Base-by-base conservation (phyloP, 2,888 invertebrate genomes). In the Pilophorus perplexus region DNA sequence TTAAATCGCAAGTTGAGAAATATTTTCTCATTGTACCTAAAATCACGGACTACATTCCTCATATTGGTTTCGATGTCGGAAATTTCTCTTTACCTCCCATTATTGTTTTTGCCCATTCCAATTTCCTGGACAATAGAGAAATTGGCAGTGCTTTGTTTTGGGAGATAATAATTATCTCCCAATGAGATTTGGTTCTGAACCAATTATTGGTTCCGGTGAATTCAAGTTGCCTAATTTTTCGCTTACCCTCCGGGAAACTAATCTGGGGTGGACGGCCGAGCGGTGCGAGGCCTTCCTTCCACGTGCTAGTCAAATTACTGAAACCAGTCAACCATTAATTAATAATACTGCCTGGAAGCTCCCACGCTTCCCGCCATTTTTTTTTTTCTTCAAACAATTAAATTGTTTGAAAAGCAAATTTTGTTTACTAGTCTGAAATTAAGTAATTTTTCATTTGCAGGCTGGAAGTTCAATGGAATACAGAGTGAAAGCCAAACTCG, bases 101-200 rank as follows among this genome's bases (percentile, higher is more conserved):
- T 16, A 66, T 72, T 2, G 33, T 44, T 14, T 64, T 73, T 22
- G 70, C 73, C n/a, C 72, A 72, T 28, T n/a, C n/a, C n/a, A n/a
- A n/a, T n/a, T n/a, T n/a, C n/a, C n/a, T n/a, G n/a, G n/a, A n/a
- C n/a, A n/a, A 72, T 1, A 64, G 66, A 2, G 28, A 48, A 2
- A 65, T 73, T 3, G 72, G 72, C 25, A 60, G 66, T 23, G 68
- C 59, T 33, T 6, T 67, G 8, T 71, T 71, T 40, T 68, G 59
- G 66, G 66, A 70, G 16, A 28, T 71, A 25, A 46, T n/a, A n/a
- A n/a, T n/a, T n/a, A n/a, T n/a, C n/a, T n/a, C n/a, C n/a, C n/a
- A n/a, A n/a, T n/a, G n/a, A n/a, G n/a, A n/a, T n/a, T 71, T 40
- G 42, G 59, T 14, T 22, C 48, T 4, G 69, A 62, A n/a, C 54